A percentile compares a stretch with the other conserved stretches of the same genome.
These are phyloP conservation scores for Actias luna DNA, from an alignment of 2,888 invertebrate genomes.

Conservation along the genomic window DNA sequence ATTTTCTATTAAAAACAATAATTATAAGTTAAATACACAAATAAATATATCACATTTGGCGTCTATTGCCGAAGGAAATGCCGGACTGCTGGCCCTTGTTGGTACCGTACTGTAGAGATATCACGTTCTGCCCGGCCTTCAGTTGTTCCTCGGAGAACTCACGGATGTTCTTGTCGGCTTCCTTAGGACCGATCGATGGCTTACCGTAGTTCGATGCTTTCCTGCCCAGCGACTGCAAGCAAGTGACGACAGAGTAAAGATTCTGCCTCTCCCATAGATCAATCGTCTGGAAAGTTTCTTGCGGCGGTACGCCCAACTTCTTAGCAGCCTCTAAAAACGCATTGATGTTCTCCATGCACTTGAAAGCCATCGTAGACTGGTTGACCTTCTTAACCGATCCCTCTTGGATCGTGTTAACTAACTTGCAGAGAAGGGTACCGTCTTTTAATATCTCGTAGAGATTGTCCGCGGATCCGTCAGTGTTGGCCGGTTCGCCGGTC, in stretches of 20 bases:
- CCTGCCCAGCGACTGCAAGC: conserved; percentile 95
- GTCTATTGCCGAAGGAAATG: conserved; percentile 96
- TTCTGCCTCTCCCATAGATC: conserved; percentile 98
- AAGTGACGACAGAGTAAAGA: conserved; percentile 97
- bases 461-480: conserved; percentile 94
- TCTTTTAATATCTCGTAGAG: conserved; percentile 94
- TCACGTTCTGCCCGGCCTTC: conserved; percentile 94
- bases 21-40: conserved; percentile 38
- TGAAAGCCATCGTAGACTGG: conserved; percentile 94
- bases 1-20: conserved; percentile 54
- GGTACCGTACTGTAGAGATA: conserved; percentile 97
- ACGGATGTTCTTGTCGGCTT: conserved; percentile 96
- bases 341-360: conserved; percentile 99
- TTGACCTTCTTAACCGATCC: conserved; percentile 96
- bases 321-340: conserved; percentile 93
- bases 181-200: conserved; percentile 96
- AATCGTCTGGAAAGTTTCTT: conserved; percentile 98
- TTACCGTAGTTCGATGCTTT: conserved; percentile 93
- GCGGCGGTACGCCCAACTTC: conserved; percentile 93
- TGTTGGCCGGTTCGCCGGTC: conserved; percentile 90
- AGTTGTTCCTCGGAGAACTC: conserved; percentile 96
- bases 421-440: conserved; percentile 93
- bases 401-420: conserved; percentile 92
- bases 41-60: conserved; percentile 90
- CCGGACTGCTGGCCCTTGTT: conserved; percentile 98